Conservation (phyloP, 1,140 invertebrate genomes). For the Teleogryllus occipitalis region DNA sequence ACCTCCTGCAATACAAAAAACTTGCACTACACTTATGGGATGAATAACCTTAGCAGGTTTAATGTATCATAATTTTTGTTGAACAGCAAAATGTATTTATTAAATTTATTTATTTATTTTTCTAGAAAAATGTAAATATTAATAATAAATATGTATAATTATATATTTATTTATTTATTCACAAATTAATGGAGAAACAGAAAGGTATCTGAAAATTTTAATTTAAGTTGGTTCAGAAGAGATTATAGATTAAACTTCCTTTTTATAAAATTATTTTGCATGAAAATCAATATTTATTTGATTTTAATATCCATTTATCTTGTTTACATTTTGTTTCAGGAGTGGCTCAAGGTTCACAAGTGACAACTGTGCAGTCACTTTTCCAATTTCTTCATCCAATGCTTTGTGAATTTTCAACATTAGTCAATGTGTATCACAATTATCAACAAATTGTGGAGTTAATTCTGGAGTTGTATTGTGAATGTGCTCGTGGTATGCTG, state of each 20-base stretch:
- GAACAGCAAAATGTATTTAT: too few relatives aligned
- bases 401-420: conserved; percentile 52
- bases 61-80: too few relatives aligned
- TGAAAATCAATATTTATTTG: conserved; percentile 10
- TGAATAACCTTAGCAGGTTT: too few relatives aligned
- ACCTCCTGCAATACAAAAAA: too few relatives aligned
- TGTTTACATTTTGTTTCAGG: conserved; percentile 34
- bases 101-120: too few relatives aligned
- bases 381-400: conserved; percentile 56
- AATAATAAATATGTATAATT: too few relatives aligned
- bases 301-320: background rate
- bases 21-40: too few relatives aligned
- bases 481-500: conserved; percentile 59
- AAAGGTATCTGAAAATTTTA: background rate
- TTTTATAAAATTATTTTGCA: too few relatives aligned
- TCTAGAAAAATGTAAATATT: too few relatives aligned
- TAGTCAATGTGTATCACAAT: conserved; percentile 69
- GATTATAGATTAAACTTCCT: background rate
- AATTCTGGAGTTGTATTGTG: conserved; percentile 65
- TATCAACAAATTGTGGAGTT: conserved; percentile 72
- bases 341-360: conserved; percentile 49
- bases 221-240: background rate
- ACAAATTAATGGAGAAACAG: background rate
- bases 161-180: background rate
- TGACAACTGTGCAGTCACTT: conserved; percentile 48